A percentile compares a stretch with the other conserved stretches of the same genome.
Evolutionary conservation across 2,113 vertebrate genomes (phyloP).

Genomic region (Andinoacara biseriatus): DNA sequence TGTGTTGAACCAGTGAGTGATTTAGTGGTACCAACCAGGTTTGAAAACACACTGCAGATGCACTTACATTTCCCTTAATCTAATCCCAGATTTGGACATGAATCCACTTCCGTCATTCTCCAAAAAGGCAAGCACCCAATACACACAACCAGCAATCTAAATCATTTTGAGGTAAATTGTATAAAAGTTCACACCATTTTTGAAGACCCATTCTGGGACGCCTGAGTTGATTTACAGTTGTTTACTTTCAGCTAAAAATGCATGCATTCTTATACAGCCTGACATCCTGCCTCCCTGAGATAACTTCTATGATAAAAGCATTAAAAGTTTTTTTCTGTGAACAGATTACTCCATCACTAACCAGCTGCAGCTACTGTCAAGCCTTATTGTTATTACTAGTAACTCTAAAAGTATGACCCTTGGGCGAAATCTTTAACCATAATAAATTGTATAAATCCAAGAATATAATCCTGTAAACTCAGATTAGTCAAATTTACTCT

Average conservation of each 20-base stretch:
- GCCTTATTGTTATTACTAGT: constrained; percentile 34
- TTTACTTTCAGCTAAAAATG: constrained; percentile 60
- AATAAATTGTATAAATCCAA: not conserved
- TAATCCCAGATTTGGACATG: constrained; percentile 1
- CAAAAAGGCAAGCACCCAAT: constrained; percentile 15
- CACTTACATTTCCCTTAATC: constrained; percentile 2
- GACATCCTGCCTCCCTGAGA: constrained; percentile 37
- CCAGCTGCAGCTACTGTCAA: constrained; percentile 19
- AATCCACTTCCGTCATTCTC: constrained; percentile 9
- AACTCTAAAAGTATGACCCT: not conserved
- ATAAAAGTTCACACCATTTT: constrained; percentile 59
- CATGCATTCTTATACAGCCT: constrained; percentile 39
- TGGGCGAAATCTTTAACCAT: not conserved
- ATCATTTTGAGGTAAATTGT: constrained; percentile 32
- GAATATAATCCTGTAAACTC: constrained; percentile 22
- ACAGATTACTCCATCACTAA: constrained; percentile 32
- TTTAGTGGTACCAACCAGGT: not conserved
- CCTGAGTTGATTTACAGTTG: constrained; percentile 55
- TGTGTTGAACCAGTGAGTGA: not conserved
- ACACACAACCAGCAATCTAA: constrained; percentile 7
- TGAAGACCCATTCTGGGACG: constrained; percentile 26
- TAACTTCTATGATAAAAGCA: constrained; percentile 39
- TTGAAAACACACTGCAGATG: not conserved
- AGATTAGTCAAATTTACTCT: constrained; percentile 13
- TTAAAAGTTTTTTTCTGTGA: constrained; percentile 48